Conservation (phyloP, 2,888 invertebrate genomes). For the Enoplolaimus lenunculus region DNA sequence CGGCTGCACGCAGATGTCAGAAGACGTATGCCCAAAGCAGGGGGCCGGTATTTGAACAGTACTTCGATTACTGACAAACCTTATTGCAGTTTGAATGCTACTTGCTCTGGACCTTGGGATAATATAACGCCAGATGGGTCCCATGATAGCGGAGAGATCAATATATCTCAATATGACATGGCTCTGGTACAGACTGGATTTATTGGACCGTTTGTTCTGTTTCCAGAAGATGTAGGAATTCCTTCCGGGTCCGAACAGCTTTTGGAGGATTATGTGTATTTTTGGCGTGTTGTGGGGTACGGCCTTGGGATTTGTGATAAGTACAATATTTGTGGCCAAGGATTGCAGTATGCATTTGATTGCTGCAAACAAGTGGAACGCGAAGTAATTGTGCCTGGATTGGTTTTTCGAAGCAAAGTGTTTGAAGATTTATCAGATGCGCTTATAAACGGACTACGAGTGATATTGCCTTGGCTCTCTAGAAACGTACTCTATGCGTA, state of each 20-base stretch:
- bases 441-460: too few relatives aligned
- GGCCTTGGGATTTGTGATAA: slow-evolving; percentile 34
- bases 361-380: neutral
- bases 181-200: slow-evolving; percentile 39
- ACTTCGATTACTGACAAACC: too few relatives aligned
- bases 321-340: neutral
- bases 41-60: neutral
- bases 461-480: too few relatives aligned
- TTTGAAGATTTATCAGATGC: neutral
- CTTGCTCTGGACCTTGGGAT: too few relatives aligned
- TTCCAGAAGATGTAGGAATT: slow-evolving; percentile 4
- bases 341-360: neutral
- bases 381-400: slow-evolving; percentile 9
- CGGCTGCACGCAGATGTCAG: neutral
- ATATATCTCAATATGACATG: slow-evolving; percentile 40
- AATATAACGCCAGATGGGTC: too few relatives aligned
- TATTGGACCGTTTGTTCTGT: slow-evolving; percentile 30
- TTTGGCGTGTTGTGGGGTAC: slow-evolving; percentile 39
- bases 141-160: too few relatives aligned
- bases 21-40: neutral
- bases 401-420: neutral
- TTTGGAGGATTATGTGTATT: slow-evolving; percentile 39
- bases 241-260: slow-evolving; percentile 22
- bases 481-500: too few relatives aligned
- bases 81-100: too few relatives aligned